These are phyloP conservation scores for Alosa alosa DNA, from an alignment of 2,113 vertebrate species.

Conservation along the genomic window DNA sequence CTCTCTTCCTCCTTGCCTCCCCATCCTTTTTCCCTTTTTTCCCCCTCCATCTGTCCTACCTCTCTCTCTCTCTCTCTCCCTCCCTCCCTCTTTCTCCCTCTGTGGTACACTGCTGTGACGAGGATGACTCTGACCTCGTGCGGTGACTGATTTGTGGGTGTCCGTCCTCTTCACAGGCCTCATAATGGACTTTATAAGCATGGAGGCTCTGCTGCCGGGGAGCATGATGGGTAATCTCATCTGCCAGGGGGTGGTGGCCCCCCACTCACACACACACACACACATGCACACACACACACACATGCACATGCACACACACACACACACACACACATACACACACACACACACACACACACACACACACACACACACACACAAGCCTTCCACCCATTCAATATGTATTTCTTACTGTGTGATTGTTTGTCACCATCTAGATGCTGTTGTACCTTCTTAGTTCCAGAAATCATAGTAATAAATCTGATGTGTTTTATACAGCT, in stretches of 20 bases:
- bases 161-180: slow-evolving; percentile 38
- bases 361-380: not conserved
- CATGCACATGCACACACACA: no score
- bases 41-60: not conserved
- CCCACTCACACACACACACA: slow-evolving; percentile 43
- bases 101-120: not conserved
- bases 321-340: not conserved
- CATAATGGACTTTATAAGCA: slow-evolving; percentile 61
- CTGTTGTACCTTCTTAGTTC: no score
- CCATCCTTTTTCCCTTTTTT: not conserved
- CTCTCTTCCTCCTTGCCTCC: not conserved
- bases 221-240: slow-evolving; percentile 54
- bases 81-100: not conserved
- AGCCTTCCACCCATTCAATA: not conserved
- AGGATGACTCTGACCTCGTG: not conserved
- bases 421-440: no score
- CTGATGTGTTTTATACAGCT: no score
- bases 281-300: not conserved
- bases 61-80: not conserved
- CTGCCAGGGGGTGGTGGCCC: slow-evolving; percentile 52
- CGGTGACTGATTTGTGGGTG: slow-evolving; percentile 40
- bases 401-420: no score
- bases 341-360: not conserved
- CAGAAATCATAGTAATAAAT: no score
- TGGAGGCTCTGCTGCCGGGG: slow-evolving; percentile 43